Evolutionary conservation across 2,113 vertebrate species (phyloP).

Genomic region (Pagrus major): DNA sequence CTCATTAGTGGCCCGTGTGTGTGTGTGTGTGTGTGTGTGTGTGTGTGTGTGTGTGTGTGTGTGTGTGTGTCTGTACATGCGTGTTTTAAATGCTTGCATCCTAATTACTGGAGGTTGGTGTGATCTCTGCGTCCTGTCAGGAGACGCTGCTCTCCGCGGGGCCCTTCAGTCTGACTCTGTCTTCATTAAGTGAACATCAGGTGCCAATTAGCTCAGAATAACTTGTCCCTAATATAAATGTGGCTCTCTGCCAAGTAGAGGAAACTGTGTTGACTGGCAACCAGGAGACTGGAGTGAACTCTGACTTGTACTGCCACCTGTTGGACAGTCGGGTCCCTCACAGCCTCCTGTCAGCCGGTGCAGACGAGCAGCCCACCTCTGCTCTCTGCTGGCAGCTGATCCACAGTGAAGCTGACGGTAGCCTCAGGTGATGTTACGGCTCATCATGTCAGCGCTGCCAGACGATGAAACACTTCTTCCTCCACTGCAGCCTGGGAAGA

Average conservation of each 20-base stretch:
- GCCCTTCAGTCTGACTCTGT: slow-evolving; percentile 65
- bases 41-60: slow-evolving; percentile 43
- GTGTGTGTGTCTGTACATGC: slow-evolving; percentile 42
- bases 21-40: slow-evolving; percentile 11
- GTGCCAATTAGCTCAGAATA: slow-evolving; percentile 82
- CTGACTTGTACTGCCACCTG: slow-evolving; percentile 55
- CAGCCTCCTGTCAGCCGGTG: neutral
- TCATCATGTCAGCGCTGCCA: slow-evolving; percentile 55
- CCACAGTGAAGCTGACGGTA: slow-evolving; percentile 56
- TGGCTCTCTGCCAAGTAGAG: slow-evolving; percentile 76
- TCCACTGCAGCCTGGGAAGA: slow-evolving; percentile 1
- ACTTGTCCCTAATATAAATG: slow-evolving; percentile 69
- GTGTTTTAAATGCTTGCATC: slow-evolving; percentile 51
- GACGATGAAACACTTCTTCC: slow-evolving; percentile 15
- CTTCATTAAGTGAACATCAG: slow-evolving; percentile 86
- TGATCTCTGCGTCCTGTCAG: slow-evolving; percentile 74
- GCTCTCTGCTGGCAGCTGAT: slow-evolving; percentile 77
- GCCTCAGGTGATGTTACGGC: slow-evolving; percentile 58
- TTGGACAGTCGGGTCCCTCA: neutral
- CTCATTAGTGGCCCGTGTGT: slow-evolving; percentile 60
- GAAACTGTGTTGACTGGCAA: slow-evolving; percentile 26
- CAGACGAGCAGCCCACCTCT: slow-evolving; percentile 33
- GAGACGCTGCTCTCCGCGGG: slow-evolving; percentile 70
- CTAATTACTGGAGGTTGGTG: slow-evolving; percentile 77
- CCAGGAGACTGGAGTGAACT: neutral